Percentiles rank a stretch among this genome's conserved stretches.
Conservation (phyloP, 2,113 vertebrate species). For the Aptenodytes patagonicus region DNA sequence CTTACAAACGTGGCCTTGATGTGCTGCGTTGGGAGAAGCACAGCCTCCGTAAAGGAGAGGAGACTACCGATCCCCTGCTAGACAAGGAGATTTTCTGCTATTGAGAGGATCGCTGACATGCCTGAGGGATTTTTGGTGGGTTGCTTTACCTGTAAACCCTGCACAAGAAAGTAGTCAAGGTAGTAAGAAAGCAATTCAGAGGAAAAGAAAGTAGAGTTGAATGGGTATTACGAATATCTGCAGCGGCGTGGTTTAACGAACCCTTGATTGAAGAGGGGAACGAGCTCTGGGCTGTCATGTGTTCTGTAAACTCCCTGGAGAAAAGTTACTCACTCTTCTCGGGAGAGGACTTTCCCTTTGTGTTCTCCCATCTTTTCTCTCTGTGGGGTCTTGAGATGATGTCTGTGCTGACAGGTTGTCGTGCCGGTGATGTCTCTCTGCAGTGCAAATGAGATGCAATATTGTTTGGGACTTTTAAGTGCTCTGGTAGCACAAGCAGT, state of each 20-base stretch:
- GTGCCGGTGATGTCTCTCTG: fast-evolving
- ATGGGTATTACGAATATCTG: background rate
- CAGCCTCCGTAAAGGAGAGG: background rate
- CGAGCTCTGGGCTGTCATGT: background rate
- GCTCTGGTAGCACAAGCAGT: background rate
- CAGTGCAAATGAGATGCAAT: background rate
- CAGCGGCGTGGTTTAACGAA: background rate
- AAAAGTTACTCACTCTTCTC: background rate
- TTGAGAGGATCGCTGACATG: fast-evolving
- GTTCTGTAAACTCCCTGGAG: background rate
- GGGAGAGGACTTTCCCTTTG: background rate
- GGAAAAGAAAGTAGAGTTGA: background rate
- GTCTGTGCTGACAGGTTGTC: background rate
- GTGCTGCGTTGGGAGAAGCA: fast-evolving
- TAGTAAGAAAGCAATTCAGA: background rate
- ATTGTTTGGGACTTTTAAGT: background rate
- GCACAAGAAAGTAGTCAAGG: background rate
- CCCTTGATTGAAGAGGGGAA: background rate
- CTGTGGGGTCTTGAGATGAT: background rate
- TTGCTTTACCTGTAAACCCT: background rate
- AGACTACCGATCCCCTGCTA: fast-evolving
- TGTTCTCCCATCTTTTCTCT: background rate
- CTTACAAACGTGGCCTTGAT: background rate
- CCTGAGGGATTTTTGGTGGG: background rate
- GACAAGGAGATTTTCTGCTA: too few species aligned